Evolutionary conservation across 2,888 invertebrate species (phyloP).

Genomic region (Drosophila paramelanica): DNA sequence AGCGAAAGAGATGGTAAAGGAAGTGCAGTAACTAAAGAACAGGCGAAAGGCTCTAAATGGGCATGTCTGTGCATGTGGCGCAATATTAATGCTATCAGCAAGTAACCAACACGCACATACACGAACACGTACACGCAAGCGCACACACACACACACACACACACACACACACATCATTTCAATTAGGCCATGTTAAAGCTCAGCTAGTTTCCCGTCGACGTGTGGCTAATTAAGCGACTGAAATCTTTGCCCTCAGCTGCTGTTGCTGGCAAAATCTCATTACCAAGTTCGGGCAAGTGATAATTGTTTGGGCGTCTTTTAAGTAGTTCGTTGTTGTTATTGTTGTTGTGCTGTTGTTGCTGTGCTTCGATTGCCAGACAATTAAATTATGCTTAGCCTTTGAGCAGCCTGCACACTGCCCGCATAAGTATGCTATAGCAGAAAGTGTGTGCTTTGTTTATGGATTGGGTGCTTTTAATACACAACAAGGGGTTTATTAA

Average conservation of each 20-base stretch:
- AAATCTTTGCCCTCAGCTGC: conserved; percentile 41
- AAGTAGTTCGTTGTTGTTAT: conserved; percentile 15
- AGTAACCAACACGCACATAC: conserved; percentile 26
- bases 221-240: conserved; percentile 67
- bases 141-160: conserved; percentile 10
- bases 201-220: conserved; percentile 38
- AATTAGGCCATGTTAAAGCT: conserved; percentile 60
- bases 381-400: conserved; percentile 65
- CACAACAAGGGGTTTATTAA: conserved; percentile 12
- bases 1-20: background rate
- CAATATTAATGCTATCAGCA: conserved; percentile 57
- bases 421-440: conserved; percentile 50
- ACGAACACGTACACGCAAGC: background rate
- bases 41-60: conserved; percentile 10
- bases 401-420: conserved; percentile 9
- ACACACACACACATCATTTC: conserved; percentile 55
- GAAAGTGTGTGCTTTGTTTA: conserved; percentile 13
- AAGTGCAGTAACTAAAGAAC: background rate
- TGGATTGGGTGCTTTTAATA: background rate
- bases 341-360: conserved; percentile 5
- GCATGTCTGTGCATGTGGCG: conserved; percentile 54
- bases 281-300: conserved; percentile 40
- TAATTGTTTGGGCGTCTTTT: conserved; percentile 47
- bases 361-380: conserved; percentile 59
- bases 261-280: conserved; percentile 28